These are phyloP conservation scores for Rhynchonema sp. DNA, from an alignment of 2,888 invertebrate genomes.

Conservation along the genomic window DNA sequence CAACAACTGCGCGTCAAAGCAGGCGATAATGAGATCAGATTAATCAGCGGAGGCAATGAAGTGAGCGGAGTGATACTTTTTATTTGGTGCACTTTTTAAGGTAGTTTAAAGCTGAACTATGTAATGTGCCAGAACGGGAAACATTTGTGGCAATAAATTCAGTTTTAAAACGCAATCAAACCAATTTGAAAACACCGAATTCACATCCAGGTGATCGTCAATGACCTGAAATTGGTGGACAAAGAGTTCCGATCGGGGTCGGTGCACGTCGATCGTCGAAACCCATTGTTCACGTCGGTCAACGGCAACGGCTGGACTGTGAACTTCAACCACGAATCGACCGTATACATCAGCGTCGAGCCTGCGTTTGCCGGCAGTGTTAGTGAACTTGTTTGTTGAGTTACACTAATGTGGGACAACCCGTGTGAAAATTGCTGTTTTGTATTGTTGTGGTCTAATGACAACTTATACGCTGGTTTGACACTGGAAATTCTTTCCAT, in stretches of 20 bases:
- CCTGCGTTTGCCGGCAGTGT: background rate
- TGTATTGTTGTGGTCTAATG: no score
- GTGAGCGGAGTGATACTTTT: background rate
- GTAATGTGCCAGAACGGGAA: no score
- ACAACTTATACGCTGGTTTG: no score
- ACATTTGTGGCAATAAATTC: no score
- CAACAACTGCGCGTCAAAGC: background rate
- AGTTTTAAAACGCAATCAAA: no score
- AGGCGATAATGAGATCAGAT: background rate
- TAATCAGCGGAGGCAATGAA: background rate
- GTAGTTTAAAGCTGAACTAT: no score
- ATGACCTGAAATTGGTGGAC: slow-evolving; percentile 1
- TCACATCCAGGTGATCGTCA: slow-evolving; percentile 5
- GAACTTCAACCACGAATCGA: slow-evolving; percentile 3
- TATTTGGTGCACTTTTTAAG: background rate
- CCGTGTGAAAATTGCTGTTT: no score
- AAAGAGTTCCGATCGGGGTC: background rate
- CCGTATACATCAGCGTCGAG: slow-evolving; percentile 2
- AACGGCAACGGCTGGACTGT: slow-evolving; percentile 3
- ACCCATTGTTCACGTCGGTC: slow-evolving; percentile 2
- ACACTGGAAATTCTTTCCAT: no score
- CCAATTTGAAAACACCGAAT: no score
- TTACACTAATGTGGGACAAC: no score
- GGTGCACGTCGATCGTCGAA: background rate
- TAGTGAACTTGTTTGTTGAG: background rate